phyloP scores from a whole-genome alignment of 2,888 invertebrate species.

The Amblyteles armatorius region DNA sequence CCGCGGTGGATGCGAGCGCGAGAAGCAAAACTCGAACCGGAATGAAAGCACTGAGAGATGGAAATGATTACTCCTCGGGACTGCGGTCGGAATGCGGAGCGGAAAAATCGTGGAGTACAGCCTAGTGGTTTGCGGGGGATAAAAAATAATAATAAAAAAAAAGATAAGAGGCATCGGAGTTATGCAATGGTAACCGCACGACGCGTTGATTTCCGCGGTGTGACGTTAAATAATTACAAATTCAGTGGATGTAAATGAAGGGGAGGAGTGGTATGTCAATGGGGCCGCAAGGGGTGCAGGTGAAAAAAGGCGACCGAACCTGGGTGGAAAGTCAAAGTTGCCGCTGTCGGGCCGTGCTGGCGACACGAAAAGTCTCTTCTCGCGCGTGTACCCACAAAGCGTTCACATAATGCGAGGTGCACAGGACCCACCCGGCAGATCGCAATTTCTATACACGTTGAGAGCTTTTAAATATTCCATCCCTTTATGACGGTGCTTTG shows the following conservation, averaged over 20 bases:
- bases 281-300: neutral
- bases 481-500: conserved; percentile 45
- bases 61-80: conserved; percentile 53
- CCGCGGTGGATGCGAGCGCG: conserved; percentile 35
- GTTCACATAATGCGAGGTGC: conserved; percentile 33
- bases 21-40: conserved; percentile 51
- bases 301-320: conserved; percentile 17
- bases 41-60: conserved; percentile 48
- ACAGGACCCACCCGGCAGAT: conserved; percentile 18
- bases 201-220: conserved; percentile 14
- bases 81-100: conserved; percentile 14
- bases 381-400: conserved; percentile 31
- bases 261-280: neutral
- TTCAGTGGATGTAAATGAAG: conserved; percentile 46
- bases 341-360: conserved; percentile 36
- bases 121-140: neutral
- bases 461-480: conserved; percentile 58
- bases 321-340: conserved; percentile 31
- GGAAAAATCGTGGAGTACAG: conserved; percentile 29
- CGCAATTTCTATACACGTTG: conserved; percentile 25
- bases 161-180: neutral
- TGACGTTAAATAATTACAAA: conserved; percentile 46
- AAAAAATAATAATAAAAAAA: conserved; percentile 27
- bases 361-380: conserved; percentile 39
- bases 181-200: neutral